Conservation (phyloP, 2,888 invertebrate genomes). For the Melangyna quadrimaculata region DNA sequence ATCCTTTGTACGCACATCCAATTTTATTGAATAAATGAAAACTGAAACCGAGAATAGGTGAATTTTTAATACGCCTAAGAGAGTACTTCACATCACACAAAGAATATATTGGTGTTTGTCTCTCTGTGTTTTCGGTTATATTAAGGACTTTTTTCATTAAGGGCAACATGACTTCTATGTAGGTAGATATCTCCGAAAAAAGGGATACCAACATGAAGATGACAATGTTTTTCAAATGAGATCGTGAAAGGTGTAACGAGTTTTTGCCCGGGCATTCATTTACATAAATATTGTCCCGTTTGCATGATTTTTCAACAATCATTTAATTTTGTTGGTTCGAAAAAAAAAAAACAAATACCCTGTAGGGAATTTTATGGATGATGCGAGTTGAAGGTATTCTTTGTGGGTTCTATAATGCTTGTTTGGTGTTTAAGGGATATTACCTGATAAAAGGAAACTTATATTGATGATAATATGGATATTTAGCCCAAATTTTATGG, state of each 20-base stretch:
- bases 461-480: constrained; percentile 46
- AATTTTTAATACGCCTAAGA: constrained; percentile 62
- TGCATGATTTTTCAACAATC: constrained; percentile 68
- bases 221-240: constrained; percentile 70
- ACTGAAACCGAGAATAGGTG: constrained; percentile 47
- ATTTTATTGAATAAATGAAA: constrained; percentile 61
- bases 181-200: neutral
- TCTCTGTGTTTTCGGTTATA: neutral
- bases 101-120: neutral
- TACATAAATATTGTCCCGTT: constrained; percentile 53
- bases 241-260: constrained; percentile 60
- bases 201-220: constrained; percentile 52
- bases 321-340: constrained; percentile 58
- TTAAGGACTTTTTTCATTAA: constrained; percentile 4
- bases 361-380: constrained; percentile 33
- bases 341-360: neutral
- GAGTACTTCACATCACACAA: constrained; percentile 26
- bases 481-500: constrained; percentile 28
- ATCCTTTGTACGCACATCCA: constrained; percentile 45
- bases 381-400: constrained; percentile 50
- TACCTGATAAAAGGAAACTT: constrained; percentile 59
- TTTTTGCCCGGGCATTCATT: constrained; percentile 23
- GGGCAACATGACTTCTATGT: neutral
- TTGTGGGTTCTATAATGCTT: constrained; percentile 60
- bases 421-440: constrained; percentile 58